phyloP scores from a whole-genome alignment of 1,140 invertebrate genomes.

The Musca vetustissima region DNA sequence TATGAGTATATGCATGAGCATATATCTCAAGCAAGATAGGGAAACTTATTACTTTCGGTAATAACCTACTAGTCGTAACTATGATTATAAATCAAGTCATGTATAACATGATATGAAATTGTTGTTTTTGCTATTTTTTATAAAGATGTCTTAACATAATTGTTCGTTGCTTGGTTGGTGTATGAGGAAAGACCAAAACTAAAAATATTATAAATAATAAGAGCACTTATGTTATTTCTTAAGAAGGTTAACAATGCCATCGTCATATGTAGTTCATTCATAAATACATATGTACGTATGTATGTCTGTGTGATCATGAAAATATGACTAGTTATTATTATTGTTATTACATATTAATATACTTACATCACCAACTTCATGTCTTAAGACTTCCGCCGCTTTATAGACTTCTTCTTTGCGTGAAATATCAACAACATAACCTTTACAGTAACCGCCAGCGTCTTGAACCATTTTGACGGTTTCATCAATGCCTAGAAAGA shows the following conservation, averaged over 20 bases:
- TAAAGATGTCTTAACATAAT: too few species aligned
- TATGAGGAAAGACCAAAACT: too few species aligned
- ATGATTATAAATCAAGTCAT: slow-evolving; percentile 1
- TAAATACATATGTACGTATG: too few species aligned
- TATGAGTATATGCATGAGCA: too few species aligned
- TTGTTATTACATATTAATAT: slow-evolving; percentile 2
- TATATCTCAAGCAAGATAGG: not conserved
- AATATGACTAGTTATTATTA: not conserved
- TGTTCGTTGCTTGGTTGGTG: too few species aligned
- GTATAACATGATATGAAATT: slow-evolving; percentile 6
- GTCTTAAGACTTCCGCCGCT: slow-evolving; percentile 75
- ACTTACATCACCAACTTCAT: slow-evolving; percentile 82
- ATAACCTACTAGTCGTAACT: not conserved
- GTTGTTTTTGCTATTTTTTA: too few species aligned
- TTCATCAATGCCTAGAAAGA: slow-evolving; percentile 69
- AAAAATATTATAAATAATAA: too few species aligned
- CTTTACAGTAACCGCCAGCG: slow-evolving; percentile 70
- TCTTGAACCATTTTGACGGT: slow-evolving; percentile 72
- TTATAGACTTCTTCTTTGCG: slow-evolving; percentile 80
- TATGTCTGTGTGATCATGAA: too few species aligned
- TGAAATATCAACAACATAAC: slow-evolving; percentile 80
- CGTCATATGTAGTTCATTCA: too few species aligned
- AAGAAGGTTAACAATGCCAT: too few species aligned
- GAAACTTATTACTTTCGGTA: not conserved
- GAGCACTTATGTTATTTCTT: too few species aligned